Percentiles rank a stretch among this genome's conserved stretches.
These are phyloP conservation scores for Saimiri boliviensis DNA, from an alignment of 2,113 vertebrate genomes.

Conservation along the genomic window DNA sequence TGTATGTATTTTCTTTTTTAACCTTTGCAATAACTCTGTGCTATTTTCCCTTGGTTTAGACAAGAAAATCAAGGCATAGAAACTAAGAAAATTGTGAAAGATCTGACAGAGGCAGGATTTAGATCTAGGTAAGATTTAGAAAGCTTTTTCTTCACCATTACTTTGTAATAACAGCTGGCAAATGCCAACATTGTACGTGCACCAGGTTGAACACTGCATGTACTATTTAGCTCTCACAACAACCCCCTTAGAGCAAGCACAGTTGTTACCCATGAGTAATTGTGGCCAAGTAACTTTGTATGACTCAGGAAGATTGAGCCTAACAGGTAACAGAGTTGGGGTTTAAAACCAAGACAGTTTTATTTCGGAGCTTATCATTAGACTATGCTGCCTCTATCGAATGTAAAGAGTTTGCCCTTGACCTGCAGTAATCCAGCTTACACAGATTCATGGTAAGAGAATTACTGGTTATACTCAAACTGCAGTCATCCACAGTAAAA, in stretches of 20 bases:
- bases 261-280: neutral
- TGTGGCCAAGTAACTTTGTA: neutral
- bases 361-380: neutral
- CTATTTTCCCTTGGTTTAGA: neutral
- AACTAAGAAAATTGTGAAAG: neutral
- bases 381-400: neutral
- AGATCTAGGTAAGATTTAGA: neutral
- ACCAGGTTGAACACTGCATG: neutral
- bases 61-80: neutral
- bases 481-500: neutral
- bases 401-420: neutral
- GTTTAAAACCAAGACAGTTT: neutral
- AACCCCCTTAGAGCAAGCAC: neutral
- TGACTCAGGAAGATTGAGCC: neutral
- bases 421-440: neutral
- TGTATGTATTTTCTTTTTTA: neutral
- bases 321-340: neutral
- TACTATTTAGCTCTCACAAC: neutral
- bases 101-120: neutral
- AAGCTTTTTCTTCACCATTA: neutral
- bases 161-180: neutral
- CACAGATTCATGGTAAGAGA: neutral
- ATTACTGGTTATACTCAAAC: neutral
- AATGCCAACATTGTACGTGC: neutral
- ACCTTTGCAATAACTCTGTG: neutral